Evolutionary conservation across 2,113 vertebrate species (phyloP).

Genomic region (Microcebus murinus): DNA sequence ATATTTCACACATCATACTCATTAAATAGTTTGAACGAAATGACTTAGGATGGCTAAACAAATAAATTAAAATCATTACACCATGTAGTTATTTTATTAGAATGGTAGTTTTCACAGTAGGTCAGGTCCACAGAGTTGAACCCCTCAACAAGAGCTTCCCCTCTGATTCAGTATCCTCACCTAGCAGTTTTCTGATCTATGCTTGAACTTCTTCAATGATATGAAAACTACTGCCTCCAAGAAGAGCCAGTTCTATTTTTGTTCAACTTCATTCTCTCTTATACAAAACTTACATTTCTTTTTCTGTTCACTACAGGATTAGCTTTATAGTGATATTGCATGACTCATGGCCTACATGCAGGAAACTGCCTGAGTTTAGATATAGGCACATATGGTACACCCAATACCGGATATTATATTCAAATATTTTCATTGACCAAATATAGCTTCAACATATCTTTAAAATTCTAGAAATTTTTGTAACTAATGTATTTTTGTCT

Average conservation of each 20-base stretch:
- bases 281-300: background rate
- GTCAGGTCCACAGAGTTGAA: too few relatives aligned
- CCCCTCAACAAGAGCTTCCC: rapidly evolving
- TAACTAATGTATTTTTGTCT: background rate
- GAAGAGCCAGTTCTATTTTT: background rate
- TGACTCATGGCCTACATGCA: background rate
- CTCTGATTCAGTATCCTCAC: too few relatives aligned
- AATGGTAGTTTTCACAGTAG: background rate
- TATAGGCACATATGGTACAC: too few relatives aligned
- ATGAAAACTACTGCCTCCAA: background rate
- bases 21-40: background rate
- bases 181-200: background rate
- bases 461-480: background rate
- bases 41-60: background rate
- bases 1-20: background rate
- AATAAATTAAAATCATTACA: background rate
- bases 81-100: background rate
- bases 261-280: background rate
- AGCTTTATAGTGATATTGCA: background rate
- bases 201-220: background rate
- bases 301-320: background rate
- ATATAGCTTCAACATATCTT: background rate
- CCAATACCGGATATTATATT: background rate
- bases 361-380: background rate
- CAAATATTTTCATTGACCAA: background rate